A percentile compares a stretch with the other conserved stretches of the same genome.
These are phyloP conservation scores for Cygnus olor DNA, from an alignment of 2,797 vertebrate species.

Conservation along the genomic window DNA sequence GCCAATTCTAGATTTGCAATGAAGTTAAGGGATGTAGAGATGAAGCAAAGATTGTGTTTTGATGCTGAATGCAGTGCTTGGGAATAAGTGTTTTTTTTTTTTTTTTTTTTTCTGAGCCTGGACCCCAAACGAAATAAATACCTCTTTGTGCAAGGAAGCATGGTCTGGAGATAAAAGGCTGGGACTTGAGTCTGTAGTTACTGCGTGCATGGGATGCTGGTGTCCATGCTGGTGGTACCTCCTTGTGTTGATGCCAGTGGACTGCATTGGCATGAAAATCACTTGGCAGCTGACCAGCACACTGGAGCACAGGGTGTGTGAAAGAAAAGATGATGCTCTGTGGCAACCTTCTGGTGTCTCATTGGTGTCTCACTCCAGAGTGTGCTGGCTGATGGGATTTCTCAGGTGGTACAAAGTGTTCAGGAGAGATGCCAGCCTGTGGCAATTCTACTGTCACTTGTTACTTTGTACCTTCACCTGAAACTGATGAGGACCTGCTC, in stretches of 20 bases:
- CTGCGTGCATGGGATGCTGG: accelerated
- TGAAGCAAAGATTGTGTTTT: neutral
- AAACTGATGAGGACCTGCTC: neutral
- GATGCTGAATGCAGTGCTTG: neutral
- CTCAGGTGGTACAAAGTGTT: neutral
- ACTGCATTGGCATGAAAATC: neutral
- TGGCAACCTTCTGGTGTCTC: neutral
- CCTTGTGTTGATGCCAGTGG: neutral
- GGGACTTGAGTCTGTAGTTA: neutral
- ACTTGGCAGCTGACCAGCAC: neutral
- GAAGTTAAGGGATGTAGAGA: neutral
- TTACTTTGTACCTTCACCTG: neutral
- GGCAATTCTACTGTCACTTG: neutral
- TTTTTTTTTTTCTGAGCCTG: no score
- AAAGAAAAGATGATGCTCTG: neutral
- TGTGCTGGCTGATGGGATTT: neutral
- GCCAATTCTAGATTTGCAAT: neutral
- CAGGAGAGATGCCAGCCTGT: neutral
- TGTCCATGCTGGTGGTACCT: neutral
- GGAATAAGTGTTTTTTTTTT: neutral
- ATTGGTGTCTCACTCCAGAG: neutral
- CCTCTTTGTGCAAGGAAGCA: neutral
- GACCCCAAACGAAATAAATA: neutral
- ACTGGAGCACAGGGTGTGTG: neutral
- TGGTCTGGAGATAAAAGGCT: neutral